Evolutionary conservation across 2,113 vertebrate genomes (phyloP).

Genomic region (Lipophrys pholis): DNA sequence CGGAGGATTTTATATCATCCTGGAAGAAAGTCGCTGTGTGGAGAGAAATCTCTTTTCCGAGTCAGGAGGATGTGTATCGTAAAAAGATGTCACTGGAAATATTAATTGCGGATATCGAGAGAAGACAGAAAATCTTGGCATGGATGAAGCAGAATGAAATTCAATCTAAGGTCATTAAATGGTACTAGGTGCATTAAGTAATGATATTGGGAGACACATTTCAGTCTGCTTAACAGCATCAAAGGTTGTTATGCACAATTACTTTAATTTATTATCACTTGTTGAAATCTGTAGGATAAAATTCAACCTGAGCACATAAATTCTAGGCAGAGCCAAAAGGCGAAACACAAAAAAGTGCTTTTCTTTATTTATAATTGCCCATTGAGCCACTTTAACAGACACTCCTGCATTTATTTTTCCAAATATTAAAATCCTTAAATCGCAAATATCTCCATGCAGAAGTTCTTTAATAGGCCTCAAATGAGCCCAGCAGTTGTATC

Average conservation of each 20-base stretch:
- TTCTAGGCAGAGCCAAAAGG: background rate
- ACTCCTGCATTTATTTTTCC: background rate
- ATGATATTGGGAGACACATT: background rate
- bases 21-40: background rate
- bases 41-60: background rate
- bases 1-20: slow-evolving; percentile 8
- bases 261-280: background rate
- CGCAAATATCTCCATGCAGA: background rate
- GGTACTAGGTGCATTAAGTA: background rate
- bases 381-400: background rate
- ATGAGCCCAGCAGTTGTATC: background rate
- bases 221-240: background rate
- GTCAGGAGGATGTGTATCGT: background rate
- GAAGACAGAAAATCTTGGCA: background rate
- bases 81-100: no score
- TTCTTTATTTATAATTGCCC: background rate
- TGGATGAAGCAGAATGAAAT: background rate
- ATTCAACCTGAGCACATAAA: background rate
- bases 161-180: background rate
- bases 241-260: background rate
- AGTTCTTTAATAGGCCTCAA: slow-evolving; percentile 8
- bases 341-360: background rate
- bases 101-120: background rate
- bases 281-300: background rate
- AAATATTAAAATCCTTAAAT: background rate